A percentile compares a stretch with the other conserved stretches of the same genome.
Evolutionary conservation across 2,888 invertebrate genomes (phyloP).

Genomic region (Lasioglossum leucozonium): DNA sequence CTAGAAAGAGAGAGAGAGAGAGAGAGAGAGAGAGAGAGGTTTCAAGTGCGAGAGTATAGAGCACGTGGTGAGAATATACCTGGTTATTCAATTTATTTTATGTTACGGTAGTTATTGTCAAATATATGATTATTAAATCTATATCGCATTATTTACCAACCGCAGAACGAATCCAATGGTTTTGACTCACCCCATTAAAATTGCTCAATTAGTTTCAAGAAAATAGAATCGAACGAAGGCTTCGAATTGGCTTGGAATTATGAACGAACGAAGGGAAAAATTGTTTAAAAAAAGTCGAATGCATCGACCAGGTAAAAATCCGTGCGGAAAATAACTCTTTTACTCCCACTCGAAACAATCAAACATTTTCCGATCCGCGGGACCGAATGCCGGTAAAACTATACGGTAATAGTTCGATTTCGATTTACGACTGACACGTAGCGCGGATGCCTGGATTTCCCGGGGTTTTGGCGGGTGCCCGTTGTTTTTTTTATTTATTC

Average conservation of each 20-base stretch:
- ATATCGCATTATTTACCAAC: no score
- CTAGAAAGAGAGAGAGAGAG: no score
- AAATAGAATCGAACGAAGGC: not conserved
- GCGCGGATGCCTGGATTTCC: not conserved
- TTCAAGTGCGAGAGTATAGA: no score
- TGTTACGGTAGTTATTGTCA: no score
- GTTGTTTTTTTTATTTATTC: not conserved
- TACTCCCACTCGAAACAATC: not conserved
- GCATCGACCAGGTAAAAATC: not conserved
- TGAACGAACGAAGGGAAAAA: not conserved
- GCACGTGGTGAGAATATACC: no score
- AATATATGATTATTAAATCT: no score
- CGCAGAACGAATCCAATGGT: no score
- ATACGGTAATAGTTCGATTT: conserved; percentile 3
- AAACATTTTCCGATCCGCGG: not conserved
- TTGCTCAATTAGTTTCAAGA: not conserved
- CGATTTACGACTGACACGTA: not conserved
- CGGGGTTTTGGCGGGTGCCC: not conserved
- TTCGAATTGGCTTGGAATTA: no score
- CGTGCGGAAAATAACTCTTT: not conserved
- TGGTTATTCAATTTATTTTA: no score
- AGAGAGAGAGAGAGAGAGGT: no score
- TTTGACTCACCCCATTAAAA: no score
- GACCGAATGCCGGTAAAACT: not conserved
- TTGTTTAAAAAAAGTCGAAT: not conserved